Conservation (phyloP, 2,888 invertebrate genomes). For the Peribatodes rhomboidaria region DNA sequence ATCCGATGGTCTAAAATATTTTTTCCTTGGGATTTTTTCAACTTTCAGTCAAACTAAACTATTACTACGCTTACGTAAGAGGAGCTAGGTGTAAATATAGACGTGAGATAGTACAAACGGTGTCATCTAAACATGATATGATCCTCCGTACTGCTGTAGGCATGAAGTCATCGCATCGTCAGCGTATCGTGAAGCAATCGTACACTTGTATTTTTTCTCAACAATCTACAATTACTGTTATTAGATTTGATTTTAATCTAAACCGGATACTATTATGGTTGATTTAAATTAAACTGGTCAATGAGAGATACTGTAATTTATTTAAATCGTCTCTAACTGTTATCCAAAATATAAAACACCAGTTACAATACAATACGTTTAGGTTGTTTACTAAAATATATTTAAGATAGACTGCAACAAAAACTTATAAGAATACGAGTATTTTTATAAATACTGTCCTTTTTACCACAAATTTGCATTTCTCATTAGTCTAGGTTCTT, state of each 20-base stretch:
- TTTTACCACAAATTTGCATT: too few species aligned
- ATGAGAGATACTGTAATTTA: neutral
- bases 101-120: neutral
- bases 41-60: too few species aligned
- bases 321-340: too few species aligned
- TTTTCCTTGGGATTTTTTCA: too few species aligned
- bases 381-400: too few species aligned
- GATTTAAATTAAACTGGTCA: neutral
- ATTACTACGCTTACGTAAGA: neutral
- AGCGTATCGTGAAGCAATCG: neutral
- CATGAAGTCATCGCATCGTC: slow-evolving; percentile 1
- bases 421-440: too few species aligned
- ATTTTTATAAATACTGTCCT: too few species aligned
- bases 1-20: too few species aligned
- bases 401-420: too few species aligned
- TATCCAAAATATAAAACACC: too few species aligned
- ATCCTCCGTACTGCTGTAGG: neutral
- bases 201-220: slow-evolving; percentile 3
- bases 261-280: neutral
- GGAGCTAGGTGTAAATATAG: neutral
- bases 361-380: too few species aligned
- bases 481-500: too few species aligned
- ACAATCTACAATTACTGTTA: neutral
- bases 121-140: neutral
- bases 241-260: neutral